Base-by-base conservation (phyloP, 2,888 invertebrate species). In the Apamea anceps region DNA sequence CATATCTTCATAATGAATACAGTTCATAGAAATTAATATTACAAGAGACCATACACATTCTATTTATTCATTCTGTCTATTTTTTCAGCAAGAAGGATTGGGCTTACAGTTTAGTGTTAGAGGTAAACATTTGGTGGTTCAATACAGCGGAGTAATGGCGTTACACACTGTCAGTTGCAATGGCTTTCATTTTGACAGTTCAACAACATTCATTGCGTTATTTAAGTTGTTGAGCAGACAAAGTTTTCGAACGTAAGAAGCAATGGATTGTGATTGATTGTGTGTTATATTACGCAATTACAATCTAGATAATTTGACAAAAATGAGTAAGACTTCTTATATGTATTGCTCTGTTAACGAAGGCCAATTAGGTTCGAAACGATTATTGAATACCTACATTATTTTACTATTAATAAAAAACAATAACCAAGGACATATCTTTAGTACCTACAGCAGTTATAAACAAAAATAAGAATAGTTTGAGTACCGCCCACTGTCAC, bases 401-500 rank as follows among this genome's bases (percentile, higher is more conserved):
- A 7, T 15, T 51, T 32, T 21, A 25, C 15, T 37, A 37, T 5
- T 15, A 71, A 15, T 10, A 37, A 54, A 54, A 51, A 32, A 37
- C 25, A 54, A 18, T 13, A 37, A 63, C 18, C 25, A 32, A 18
- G 4, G 21, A 37, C 8, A 3, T 28, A 28, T 25, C 18, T 15
- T 8, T 32, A 37, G 21, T 37, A 65, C 18, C 18, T 32, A 3
- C 6, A 25, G 18, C 1, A 45, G 5, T 8, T 37, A 66, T 8
- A 28, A 21, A n/a, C n/a, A 25, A 15, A 37, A 60, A 45, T 28
- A 25, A 28, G 5, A n/a, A 21, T 48, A 72, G 54, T 88, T 92
- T 92, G 88, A 90, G 85, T 85, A 77, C 67, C 88, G 77, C 70
- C 77, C 85, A 48, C 68, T 62, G 85, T 75, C 82, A 84, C 84